A percentile compares a stretch with the other conserved stretches of the same genome.
These are phyloP conservation scores for Chouioia cunea DNA, from an alignment of 2,888 invertebrate genomes.

Conservation along the genomic window DNA sequence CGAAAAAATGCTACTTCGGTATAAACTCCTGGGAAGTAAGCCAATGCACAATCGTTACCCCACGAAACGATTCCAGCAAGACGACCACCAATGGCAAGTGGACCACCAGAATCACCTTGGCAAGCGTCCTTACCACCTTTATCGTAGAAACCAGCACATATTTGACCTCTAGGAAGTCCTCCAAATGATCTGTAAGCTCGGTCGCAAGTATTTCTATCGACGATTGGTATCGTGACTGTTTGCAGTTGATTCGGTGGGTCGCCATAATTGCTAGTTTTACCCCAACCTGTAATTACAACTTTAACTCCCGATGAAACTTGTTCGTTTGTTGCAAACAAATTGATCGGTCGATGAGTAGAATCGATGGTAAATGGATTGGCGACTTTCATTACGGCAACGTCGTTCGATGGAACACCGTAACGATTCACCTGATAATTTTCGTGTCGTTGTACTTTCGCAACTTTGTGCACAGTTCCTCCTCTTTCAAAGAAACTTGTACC, in stretches of 20 bases:
- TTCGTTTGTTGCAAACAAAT: conserved; percentile 65
- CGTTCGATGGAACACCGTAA: conserved; percentile 58
- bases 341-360: conserved; percentile 67
- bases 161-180: background rate
- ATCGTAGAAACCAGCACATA: background rate
- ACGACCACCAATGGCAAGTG: conserved; percentile 53
- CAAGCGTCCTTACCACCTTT: conserved; percentile 38
- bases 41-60: conserved; percentile 72
- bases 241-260: background rate
- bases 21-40: conserved; percentile 68
- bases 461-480: conserved; percentile 36
- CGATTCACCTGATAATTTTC: conserved; percentile 3
- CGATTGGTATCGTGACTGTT: background rate
- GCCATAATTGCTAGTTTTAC: conserved; percentile 50
- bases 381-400: conserved; percentile 72
- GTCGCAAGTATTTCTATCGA: background rate
- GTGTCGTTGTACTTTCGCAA: conserved; percentile 43
- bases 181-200: background rate
- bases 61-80: conserved; percentile 60
- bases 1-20: conserved; percentile 72
- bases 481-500: conserved; percentile 66
- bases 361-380: conserved; percentile 66
- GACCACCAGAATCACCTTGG: conserved; percentile 57
- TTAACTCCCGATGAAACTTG: conserved; percentile 47
- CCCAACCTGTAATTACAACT: conserved; percentile 56